Evolutionary conservation across 2,888 invertebrate species (phyloP), one percentile per base, ranked within the genome.

Genomic region (Clistopyga incitator): DNA sequence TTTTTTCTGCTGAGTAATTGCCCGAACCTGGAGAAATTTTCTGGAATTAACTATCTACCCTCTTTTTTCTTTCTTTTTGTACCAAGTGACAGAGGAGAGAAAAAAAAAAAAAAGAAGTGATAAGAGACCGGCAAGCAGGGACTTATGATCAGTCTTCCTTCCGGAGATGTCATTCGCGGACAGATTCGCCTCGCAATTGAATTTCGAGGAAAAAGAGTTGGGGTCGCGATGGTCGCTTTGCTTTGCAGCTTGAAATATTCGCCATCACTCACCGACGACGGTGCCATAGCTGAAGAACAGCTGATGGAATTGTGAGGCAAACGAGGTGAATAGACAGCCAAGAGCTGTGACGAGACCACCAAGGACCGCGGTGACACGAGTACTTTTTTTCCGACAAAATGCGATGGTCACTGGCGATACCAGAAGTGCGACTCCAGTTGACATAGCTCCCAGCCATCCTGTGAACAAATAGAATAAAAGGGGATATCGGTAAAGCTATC

Each of bases 281-380:
- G 94, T 93, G 78, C 95, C 95, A 90, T 97, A 97, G 94, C 97
- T 97, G 95, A 98, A 97, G 94, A 97, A 97, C 82, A 98, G 95
- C 93, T 98, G 98, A 94, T 98, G 97, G 92, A 97, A 97, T 93
- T 98, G 97, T 81, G 97, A 96, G 80, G 98, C 98, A 93, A 98
- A 98, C 80, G 97, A 97, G 10, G 98, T 97, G 94, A 98, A 98
- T 85, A 98, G 96, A 91, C 97, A 97, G 71, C 97, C 98, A 20
- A 98, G 95, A 2, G 97, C 97, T 45, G 97, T 97, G 72, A 98
- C 96, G 85, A 98, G 95, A 10, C 98, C 98, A 70, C 98, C 98
- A 90, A 98, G 96, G 70, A 98, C 97, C 3, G 97, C 98, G 11
- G 97, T 97, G 86, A 98, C 96, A 81, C 98, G 95, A n/a, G 97